Conservation (phyloP, 2,888 invertebrate species). For the Himalopsyche tibetana region DNA sequence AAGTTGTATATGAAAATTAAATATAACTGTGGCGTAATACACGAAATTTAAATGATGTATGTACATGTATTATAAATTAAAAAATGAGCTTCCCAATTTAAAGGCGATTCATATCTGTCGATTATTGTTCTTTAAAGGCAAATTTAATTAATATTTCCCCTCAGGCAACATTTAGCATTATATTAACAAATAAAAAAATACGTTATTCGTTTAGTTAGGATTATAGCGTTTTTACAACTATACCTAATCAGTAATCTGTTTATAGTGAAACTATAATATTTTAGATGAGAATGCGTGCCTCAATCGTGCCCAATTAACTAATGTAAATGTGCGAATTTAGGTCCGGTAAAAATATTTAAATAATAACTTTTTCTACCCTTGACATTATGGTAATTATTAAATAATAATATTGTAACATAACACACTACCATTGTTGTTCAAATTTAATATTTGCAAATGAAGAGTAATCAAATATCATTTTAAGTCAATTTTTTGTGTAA, state of each 20-base stretch:
- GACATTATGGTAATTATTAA: background rate
- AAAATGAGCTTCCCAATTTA: background rate
- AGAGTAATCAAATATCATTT: no score
- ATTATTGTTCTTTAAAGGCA: background rate
- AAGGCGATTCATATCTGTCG: background rate
- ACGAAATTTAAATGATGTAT: background rate
- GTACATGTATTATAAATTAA: background rate
- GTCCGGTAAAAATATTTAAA: background rate
- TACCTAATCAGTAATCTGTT: background rate
- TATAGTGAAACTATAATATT: background rate
- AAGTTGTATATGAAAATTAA: no score
- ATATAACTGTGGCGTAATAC: background rate
- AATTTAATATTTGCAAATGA: no score
- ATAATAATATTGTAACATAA: background rate
- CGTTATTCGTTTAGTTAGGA: background rate
- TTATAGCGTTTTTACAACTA: background rate
- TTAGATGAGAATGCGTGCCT: background rate
- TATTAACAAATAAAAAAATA: background rate
- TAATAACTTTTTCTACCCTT: background rate
- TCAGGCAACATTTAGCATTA: constrained; percentile 20
- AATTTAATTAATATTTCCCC: background rate
- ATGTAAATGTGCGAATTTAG: background rate
- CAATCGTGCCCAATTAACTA: background rate
- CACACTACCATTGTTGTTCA: background rate
- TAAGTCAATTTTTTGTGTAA: no score